These are phyloP conservation scores for Gambusia yucatana DNA, from an alignment of 2,797 vertebrate species.

Conservation along the genomic window DNA sequence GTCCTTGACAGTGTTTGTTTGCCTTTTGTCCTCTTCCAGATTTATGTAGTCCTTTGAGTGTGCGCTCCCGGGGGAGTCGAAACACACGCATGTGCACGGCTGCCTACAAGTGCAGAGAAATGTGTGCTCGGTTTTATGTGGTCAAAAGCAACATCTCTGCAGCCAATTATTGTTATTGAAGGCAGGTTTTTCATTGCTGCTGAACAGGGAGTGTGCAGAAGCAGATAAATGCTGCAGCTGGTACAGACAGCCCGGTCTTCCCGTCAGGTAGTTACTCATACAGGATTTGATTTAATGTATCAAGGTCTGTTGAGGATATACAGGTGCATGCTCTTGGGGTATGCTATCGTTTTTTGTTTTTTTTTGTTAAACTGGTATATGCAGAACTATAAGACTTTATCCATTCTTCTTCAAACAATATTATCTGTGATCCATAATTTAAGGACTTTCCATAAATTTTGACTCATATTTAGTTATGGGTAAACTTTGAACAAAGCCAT, in stretches of 20 bases:
- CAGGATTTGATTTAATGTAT: slow-evolving; percentile 39
- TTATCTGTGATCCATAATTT: background rate
- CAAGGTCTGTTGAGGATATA: slow-evolving; percentile 33
- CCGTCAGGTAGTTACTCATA: slow-evolving; percentile 64
- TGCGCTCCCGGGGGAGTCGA: slow-evolving; percentile 33
- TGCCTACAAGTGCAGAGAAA: slow-evolving; percentile 38
- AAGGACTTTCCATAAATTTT: background rate
- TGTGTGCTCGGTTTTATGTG: slow-evolving; percentile 35
- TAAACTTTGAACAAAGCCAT: background rate
- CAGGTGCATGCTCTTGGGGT: background rate
- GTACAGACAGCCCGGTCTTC: slow-evolving; percentile 57
- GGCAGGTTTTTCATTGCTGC: slow-evolving; percentile 70
- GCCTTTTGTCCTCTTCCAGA: slow-evolving; percentile 37
- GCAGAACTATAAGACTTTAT: background rate
- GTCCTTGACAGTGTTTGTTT: slow-evolving; percentile 57
- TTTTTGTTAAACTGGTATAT: background rate
- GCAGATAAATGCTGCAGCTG: slow-evolving; percentile 67
- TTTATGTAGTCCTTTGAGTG: slow-evolving; percentile 64
- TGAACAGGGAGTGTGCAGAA: slow-evolving; percentile 70
- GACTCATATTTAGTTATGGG: background rate
- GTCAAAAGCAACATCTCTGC: slow-evolving; percentile 75
- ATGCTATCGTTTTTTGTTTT: background rate
- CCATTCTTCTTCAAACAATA: background rate
- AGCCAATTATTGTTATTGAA: slow-evolving; percentile 80
- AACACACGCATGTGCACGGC: slow-evolving; percentile 23